Base-by-base conservation (phyloP, 2,888 invertebrate species). In the Drepanosiphum platanoidis region DNA sequence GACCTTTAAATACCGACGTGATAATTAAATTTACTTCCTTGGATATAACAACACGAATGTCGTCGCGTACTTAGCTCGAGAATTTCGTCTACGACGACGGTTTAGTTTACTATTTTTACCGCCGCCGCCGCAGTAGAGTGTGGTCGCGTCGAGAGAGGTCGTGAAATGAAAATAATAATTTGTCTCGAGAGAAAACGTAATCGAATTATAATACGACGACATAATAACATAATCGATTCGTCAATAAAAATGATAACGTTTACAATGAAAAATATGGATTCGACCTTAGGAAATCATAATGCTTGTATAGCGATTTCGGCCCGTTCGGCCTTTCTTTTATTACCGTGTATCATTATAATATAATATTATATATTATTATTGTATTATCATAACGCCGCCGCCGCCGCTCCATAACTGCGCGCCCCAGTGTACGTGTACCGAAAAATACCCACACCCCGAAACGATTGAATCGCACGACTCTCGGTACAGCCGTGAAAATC, bases 401-500 rank as follows among this genome's bases (percentile, higher is more conserved):
- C n/a, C n/a, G n/a, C n/a, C n/a, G n/a, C n/a, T n/a, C n/a, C n/a
- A 18, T 18, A 2, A 22, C 52, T 18, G 52, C 22, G 52, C 52
- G 18, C 5, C 22, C 18, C n/a, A n/a, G 52, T 18, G 8, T 52
- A 52, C 18, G 4, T 52, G 22, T 15, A 46, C 13, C n/a, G n/a
- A n/a, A n/a, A n/a, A n/a, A n/a, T n/a, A n/a, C n/a, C n/a, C n/a
- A n/a, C n/a, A n/a, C 5, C 13, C 13, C 18, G 15, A 32, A 32
- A 8, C 39, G 46, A 52, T 74, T n/a, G 52, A 74, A 52, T 79
- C 42, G 39, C 64, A 46, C 66, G 66, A 79, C 66, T 66, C 42
- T 79, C 22, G 27, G 61, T 64, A 66, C 15, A 27, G 42, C 64
- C 66, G 78, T 79, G 42, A 79, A 78, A 64, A 79, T 42, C 27